These are phyloP conservation scores for Helogale parvula DNA, from an alignment of 2,113 vertebrate species.

Conservation along the genomic window DNA sequence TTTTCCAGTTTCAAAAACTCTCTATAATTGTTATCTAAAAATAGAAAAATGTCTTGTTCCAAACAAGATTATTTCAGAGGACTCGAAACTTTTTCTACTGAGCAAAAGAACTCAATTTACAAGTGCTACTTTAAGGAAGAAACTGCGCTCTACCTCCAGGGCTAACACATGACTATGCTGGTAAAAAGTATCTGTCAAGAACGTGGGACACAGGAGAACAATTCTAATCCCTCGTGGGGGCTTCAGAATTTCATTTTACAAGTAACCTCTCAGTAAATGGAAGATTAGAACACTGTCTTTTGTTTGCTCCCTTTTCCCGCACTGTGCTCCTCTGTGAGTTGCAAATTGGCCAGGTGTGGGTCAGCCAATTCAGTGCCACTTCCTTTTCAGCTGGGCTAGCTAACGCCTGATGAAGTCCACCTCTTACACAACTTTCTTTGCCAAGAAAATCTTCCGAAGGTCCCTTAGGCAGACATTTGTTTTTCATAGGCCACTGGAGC, in stretches of 20 bases:
- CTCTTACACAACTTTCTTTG: neutral
- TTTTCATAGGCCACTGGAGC: neutral
- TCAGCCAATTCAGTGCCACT: neutral
- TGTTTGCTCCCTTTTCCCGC: neutral
- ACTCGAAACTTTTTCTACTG: neutral
- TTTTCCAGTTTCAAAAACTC: neutral
- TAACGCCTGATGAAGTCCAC: neutral
- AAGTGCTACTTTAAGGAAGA: neutral
- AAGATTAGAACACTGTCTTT: neutral
- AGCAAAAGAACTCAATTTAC: neutral
- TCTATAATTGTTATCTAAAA: neutral
- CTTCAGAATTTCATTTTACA: constrained; percentile 30
- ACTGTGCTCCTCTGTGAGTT: neutral
- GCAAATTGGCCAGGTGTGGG: neutral
- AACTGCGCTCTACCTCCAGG: neutral
- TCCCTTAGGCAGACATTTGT: neutral
- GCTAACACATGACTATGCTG: neutral
- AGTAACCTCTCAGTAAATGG: neutral
- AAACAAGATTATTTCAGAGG: neutral
- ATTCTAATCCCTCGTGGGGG: neutral
- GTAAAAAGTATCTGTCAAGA: neutral
- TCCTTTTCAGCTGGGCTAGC: neutral
- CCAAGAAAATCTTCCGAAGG: constrained; percentile 11
- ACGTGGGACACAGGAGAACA: neutral
- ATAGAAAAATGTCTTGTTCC: constrained; percentile 15